Base-by-base conservation (phyloP, 2,113 vertebrate genomes). In the Xyrauchen texanus region DNA sequence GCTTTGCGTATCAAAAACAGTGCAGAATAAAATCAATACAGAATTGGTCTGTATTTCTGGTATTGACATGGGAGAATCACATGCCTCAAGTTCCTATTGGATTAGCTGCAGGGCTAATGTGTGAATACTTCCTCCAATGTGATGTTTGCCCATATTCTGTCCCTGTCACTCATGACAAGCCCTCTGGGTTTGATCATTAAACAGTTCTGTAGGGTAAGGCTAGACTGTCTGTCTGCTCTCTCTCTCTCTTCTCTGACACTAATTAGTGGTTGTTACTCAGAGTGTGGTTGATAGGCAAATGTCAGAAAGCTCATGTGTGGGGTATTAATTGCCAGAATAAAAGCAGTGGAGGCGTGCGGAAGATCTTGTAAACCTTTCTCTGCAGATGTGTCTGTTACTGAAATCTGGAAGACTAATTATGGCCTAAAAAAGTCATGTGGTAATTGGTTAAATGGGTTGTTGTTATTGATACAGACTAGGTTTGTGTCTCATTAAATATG, bases 281-380 rank as follows among this genome's bases (percentile, higher is more conserved):
- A 70, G 79, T 81, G 84, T 73, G 73, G 87, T 88, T 92, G 91
- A 92, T 92, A 89, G 91, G 91, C 90, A 92, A 92, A 93, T 92
- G 91, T 90, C 92, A 92, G 88, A 89, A 77, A 75, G 69, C 83
- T 90, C 90, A 91, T 89, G 79, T 82, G 86, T 88, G 68, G 67
- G 79, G 79, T 81, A 86, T 87, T 93, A 91, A 92, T 91, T 92
- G 90, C 83, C 80, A 63, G 87, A 90, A 91, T 91, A 87, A 89
- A 87, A 87, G 86, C 78, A 79, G 51, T 51, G 2, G 79, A 81
- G 83, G 61, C n/a, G 21, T n/a, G 60, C 73, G 52, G 78, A 80
- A 68, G 80, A 67, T 64, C 44, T 42, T 52, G 73, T 46, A 78
- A 60, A 67, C 67, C 72, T 71, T 34, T 34, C 66, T 42, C 45